A percentile compares a stretch with the other conserved stretches of the same genome.
phyloP scores from a whole-genome alignment of 2,888 invertebrate species.

The Hirtodrosophila confusa region DNA sequence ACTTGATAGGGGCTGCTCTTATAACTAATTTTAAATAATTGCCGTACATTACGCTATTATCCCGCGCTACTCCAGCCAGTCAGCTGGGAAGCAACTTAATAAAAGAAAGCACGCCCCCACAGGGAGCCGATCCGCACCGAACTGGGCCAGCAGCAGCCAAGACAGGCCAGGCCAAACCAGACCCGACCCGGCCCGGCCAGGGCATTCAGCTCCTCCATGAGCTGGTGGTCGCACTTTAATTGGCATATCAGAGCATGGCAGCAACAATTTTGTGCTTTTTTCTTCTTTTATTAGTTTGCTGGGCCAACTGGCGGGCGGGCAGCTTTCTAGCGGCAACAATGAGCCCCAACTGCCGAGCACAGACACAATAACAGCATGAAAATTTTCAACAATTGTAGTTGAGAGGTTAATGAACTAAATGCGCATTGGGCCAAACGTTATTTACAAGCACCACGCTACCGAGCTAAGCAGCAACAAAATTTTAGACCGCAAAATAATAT shows the following conservation, averaged over 20 bases:
- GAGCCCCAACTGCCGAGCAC: slow-evolving; percentile 33
- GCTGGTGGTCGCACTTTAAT: slow-evolving; percentile 72
- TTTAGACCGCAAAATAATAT: slow-evolving; percentile 22
- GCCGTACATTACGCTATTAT: slow-evolving; percentile 61
- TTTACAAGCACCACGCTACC: slow-evolving; percentile 42
- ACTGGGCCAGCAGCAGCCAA: slow-evolving; percentile 2
- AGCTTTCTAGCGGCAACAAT: slow-evolving; percentile 70
- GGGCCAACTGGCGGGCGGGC: slow-evolving; percentile 49
- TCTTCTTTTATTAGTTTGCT: slow-evolving; percentile 59
- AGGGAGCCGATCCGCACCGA: slow-evolving; percentile 11
- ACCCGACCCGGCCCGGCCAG: not conserved
- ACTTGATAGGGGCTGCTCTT: slow-evolving; percentile 32
- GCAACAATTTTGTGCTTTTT: slow-evolving; percentile 45
- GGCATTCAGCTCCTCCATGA: slow-evolving; percentile 17
- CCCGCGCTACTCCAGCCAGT: slow-evolving; percentile 33
- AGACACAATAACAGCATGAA: slow-evolving; percentile 38
- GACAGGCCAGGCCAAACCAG: not conserved
- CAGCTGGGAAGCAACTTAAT: slow-evolving; percentile 24
- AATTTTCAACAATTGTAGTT: slow-evolving; percentile 76
- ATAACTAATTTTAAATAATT: slow-evolving; percentile 73
- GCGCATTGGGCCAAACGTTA: slow-evolving; percentile 76
- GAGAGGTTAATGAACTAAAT: slow-evolving; percentile 79
- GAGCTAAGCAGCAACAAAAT: slow-evolving; percentile 23
- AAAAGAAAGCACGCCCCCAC: slow-evolving; percentile 59
- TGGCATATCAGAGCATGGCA: slow-evolving; percentile 69